Evolutionary conservation across 2,888 invertebrate species (phyloP), one percentile per base, ranked within the genome.

Genomic region (Epirrita christyi): DNA sequence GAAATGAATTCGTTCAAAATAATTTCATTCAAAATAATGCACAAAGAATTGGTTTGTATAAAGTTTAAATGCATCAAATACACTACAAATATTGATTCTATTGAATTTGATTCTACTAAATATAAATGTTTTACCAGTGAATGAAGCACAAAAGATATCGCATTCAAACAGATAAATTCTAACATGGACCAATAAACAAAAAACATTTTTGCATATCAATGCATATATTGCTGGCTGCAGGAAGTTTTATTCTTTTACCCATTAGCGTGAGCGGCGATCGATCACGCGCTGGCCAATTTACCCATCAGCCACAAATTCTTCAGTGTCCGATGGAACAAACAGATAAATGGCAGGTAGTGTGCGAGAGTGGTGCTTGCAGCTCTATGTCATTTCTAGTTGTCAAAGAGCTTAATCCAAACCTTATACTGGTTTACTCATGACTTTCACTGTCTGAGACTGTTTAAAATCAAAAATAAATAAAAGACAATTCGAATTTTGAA

Each of bases 211-310:
- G 80, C 80, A 78, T 77, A 80, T 78, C 79, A 80, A 83, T 80
- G 65, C 67, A 80, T 80, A 83, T 79, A 78, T 76, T 75, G 75
- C 64, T 66, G 72, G 56, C 50, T 66, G 66, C 65, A 52, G 29
- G 64, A 64, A 67, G 68, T 69, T 71, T 70, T 76, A 72, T 78
- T 78, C 76, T 78, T 76, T 74, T 72, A 64, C 74, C 85, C 85
- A 85, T 86, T 85, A 84, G 80, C 73, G 75, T 50, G 54, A 58
- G 70, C 68, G 72, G 69, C 68, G 71, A 89, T 88, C 87, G 83
- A 88, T 89, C 88, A 87, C 83, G 77, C 80, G 81, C 87, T 80
- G 85, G 84, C 85, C 89, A 90, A 88, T 89, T 90, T 88, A 88
- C 89, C 88, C 83, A 79, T 81, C 83, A 78, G 78, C 87, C 87